Conservation (phyloP, 2,113 vertebrate species). For the Dromiciops gliroides region DNA sequence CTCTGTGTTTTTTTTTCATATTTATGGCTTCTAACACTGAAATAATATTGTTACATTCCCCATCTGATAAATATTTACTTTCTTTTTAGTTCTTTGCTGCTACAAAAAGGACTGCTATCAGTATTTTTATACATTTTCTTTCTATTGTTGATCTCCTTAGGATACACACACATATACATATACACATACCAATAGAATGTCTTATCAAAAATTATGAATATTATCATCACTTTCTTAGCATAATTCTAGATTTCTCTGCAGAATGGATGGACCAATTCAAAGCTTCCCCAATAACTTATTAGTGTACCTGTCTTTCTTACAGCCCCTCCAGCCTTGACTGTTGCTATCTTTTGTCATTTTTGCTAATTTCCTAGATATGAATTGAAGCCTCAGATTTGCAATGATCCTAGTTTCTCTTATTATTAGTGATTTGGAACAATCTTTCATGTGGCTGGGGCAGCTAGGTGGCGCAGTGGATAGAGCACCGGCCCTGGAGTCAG, state of each 20-base stretch:
- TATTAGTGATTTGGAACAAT: not conserved
- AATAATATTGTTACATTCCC: not conserved
- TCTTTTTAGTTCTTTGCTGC: not conserved
- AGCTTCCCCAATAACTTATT: not conserved
- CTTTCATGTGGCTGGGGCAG: not conserved
- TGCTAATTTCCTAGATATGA: not conserved
- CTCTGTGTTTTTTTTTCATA: not conserved
- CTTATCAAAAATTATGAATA: not conserved
- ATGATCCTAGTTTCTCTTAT: not conserved
- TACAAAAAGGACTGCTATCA: not conserved
- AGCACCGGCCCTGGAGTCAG: too few relatives aligned
- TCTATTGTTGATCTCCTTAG: not conserved
- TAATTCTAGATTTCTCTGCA: not conserved
- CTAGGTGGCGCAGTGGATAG: too few relatives aligned
- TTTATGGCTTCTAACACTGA: not conserved
- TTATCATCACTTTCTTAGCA: not conserved
- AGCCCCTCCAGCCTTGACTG: not conserved
- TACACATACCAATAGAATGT: not conserved
- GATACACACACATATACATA: not conserved
- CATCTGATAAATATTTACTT: not conserved
- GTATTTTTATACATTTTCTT: not conserved
- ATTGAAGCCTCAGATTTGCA: not conserved
- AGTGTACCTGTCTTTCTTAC: not conserved
- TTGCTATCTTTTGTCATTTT: not conserved
- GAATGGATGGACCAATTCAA: not conserved